Evolutionary conservation across 1,140 invertebrate genomes (phyloP).

Genomic region (Zaprionus inermis): DNA sequence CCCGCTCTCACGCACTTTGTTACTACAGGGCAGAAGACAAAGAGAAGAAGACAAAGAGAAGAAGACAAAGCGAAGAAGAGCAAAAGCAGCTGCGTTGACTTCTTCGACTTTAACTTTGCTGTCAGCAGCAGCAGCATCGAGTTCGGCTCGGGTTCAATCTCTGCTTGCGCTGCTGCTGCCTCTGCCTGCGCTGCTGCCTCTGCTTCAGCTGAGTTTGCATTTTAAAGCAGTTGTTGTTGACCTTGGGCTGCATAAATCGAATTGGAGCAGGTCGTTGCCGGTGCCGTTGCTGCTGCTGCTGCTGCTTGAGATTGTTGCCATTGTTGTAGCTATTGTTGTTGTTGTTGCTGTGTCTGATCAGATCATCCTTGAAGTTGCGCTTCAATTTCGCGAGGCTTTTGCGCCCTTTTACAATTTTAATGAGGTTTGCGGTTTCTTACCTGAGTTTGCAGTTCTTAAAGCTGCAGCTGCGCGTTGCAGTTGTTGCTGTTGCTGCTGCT

Average conservation of each 20-base stretch:
- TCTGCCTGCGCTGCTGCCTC: slow-evolving; percentile 2
- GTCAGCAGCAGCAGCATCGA: background rate
- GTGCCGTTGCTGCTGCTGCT: slow-evolving; percentile 31
- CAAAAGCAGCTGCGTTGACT: background rate
- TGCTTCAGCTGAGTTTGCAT: slow-evolving; percentile 69
- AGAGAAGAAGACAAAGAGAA: background rate
- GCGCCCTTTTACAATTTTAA: slow-evolving; percentile 51
- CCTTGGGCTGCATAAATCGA: slow-evolving; percentile 78
- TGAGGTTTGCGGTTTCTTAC: slow-evolving; percentile 43
- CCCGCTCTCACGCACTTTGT: background rate
- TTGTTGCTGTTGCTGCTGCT: background rate
- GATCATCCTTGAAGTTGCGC: slow-evolving; percentile 62
- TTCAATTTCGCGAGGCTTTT: slow-evolving; percentile 37
- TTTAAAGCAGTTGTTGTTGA: slow-evolving; percentile 69
- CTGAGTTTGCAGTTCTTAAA: slow-evolving; percentile 43
- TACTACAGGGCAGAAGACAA: background rate
- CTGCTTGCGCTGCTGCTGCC: slow-evolving; percentile 1
- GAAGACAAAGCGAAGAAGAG: slow-evolving; percentile 14
- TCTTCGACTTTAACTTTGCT: slow-evolving; percentile 8
- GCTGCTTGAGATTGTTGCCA: slow-evolving; percentile 1
- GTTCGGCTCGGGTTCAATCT: slow-evolving; percentile 9
- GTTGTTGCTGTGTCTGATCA: slow-evolving; percentile 54
- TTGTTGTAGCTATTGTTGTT: slow-evolving; percentile 32
- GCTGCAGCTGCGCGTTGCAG: slow-evolving; percentile 30
- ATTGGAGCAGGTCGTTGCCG: slow-evolving; percentile 80